These are phyloP conservation scores for Telmatherina bonti DNA, from an alignment of 2,797 vertebrate species.

Conservation along the genomic window DNA sequence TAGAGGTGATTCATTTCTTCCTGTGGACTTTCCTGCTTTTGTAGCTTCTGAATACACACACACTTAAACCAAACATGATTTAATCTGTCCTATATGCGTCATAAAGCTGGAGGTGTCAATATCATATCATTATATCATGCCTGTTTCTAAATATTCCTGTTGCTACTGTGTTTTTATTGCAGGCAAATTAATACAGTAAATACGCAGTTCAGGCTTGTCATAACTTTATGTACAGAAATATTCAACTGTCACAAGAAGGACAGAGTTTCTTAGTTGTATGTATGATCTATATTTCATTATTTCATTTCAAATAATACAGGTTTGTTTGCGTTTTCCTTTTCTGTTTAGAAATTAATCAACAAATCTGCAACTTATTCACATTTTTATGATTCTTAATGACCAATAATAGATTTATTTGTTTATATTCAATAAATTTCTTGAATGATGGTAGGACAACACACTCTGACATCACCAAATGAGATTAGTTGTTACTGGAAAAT, in stretches of 20 bases:
- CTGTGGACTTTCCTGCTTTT: background rate
- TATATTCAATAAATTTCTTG: background rate
- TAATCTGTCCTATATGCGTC: slow-evolving; percentile 1
- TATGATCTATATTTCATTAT: background rate
- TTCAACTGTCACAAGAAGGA: background rate
- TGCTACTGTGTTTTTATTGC: background rate
- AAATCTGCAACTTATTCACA: background rate
- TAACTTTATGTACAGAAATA: background rate
- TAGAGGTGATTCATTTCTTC: background rate
- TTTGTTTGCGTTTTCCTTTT: background rate
- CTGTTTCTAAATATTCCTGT: background rate
- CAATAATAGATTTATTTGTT: no score
- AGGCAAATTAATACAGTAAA: background rate
- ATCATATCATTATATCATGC: background rate
- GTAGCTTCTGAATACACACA: background rate
- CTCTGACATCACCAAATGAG: slow-evolving; percentile 8
- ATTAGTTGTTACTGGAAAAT: slow-evolving; percentile 23
- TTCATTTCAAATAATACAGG: background rate
- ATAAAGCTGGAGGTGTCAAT: slow-evolving; percentile 10
- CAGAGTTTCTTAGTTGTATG: background rate
- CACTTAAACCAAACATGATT: slow-evolving; percentile 12
- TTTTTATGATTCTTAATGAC: no score
- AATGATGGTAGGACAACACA: slow-evolving; percentile 1
- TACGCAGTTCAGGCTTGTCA: background rate
- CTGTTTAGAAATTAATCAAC: background rate